phyloP scores from a whole-genome alignment of 2,888 invertebrate genomes.

The Pachycephus smyrnensis region DNA sequence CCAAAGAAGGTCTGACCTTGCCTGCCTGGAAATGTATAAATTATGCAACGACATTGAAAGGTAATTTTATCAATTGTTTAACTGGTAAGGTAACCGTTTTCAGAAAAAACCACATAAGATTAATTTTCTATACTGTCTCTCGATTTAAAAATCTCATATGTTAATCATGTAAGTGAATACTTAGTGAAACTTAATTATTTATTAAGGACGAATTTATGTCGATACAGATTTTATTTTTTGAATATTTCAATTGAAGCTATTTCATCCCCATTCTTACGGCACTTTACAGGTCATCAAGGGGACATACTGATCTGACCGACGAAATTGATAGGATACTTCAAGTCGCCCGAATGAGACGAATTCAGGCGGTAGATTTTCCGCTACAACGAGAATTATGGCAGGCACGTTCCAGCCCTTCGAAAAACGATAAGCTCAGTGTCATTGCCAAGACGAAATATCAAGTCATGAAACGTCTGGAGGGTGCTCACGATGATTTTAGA shows the following conservation, averaged over 20 bases:
- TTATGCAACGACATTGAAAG: conserved; percentile 13
- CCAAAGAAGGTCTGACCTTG: conserved; percentile 10
- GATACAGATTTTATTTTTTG: background rate
- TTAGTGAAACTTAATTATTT: background rate
- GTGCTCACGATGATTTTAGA: background rate
- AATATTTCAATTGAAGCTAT: background rate
- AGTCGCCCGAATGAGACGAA: background rate
- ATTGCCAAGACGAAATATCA: background rate
- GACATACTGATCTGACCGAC: background rate
- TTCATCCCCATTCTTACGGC: background rate
- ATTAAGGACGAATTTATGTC: background rate
- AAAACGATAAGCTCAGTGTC: background rate
- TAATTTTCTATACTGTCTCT: background rate
- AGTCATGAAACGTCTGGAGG: background rate
- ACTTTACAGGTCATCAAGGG: background rate
- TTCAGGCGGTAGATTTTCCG: background rate
- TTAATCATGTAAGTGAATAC: background rate
- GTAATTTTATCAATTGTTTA: conserved; percentile 5
- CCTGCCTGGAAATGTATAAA: conserved; percentile 17
- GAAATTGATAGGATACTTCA: background rate
- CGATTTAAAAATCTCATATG: too few species aligned
- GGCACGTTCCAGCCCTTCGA: background rate
- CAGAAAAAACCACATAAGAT: background rate
- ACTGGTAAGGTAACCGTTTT: background rate
- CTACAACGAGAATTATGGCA: background rate